phyloP scores from a whole-genome alignment of 2,797 vertebrate species.

The Melanotaenia pygmaea region DNA sequence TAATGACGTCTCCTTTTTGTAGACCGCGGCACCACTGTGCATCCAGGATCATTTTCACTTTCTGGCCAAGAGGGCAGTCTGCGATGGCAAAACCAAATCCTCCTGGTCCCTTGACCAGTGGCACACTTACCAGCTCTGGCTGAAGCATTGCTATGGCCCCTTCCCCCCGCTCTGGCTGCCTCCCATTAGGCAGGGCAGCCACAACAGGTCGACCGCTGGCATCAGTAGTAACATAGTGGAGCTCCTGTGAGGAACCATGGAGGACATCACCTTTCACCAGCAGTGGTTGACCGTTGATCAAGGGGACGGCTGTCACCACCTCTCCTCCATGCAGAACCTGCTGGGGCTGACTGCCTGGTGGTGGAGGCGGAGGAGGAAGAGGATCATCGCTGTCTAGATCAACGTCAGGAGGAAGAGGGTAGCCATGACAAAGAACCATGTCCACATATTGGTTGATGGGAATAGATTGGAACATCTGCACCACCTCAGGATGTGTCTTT shows the following conservation, averaged over 20 bases:
- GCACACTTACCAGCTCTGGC: conserved; percentile 91
- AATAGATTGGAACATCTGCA: conserved; percentile 98
- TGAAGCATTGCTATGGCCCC: conserved; percentile 74
- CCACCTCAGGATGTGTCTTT: conserved; percentile 98
- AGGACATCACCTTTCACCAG: conserved; percentile 88
- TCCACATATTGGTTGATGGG: conserved; percentile 94
- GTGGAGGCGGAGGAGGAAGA: conserved; percentile 72
- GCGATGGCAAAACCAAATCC: conserved; percentile 99
- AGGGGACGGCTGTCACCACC: conserved; percentile 88
- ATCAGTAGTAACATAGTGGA: conserved; percentile 84
- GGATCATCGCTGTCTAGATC: conserved; percentile 75
- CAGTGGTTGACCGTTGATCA: conserved; percentile 80
- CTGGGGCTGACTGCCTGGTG: conserved; percentile 52
- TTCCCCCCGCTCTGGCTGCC: conserved; percentile 82
- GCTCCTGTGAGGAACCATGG: conserved; percentile 86
- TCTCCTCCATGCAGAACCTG: conserved; percentile 79
- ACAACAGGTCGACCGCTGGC: conserved; percentile 79
- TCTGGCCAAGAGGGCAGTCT: conserved; percentile 95
- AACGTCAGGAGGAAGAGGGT: conserved; percentile 93
- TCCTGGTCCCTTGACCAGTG: conserved; percentile 93
- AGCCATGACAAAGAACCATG: conserved; percentile 96
- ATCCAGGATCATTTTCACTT: conserved; percentile 99
- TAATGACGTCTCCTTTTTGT: conserved; percentile 96
- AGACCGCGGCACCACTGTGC: conserved; percentile 97
- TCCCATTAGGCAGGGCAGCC: conserved; percentile 83